Evolutionary conservation across 1,140 invertebrate species (phyloP), one percentile per base, ranked within the genome.

Genomic region (Limonius californicus): DNA sequence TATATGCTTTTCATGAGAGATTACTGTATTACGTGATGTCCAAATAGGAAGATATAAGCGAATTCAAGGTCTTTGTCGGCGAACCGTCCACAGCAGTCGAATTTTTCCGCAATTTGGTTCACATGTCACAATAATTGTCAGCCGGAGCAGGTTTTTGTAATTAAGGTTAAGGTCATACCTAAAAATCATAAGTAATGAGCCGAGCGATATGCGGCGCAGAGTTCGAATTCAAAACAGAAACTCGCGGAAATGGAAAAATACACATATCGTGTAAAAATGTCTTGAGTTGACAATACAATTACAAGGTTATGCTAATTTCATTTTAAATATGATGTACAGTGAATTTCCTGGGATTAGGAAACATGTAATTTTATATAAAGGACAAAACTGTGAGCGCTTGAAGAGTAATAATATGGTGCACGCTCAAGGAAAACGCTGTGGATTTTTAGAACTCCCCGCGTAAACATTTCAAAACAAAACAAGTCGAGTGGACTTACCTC

Each of bases 271-370:
- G 20, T 50, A 54, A 16, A 54, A 54, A 54, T 27, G 23, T 27
- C 23, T 27, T 27, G 9, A 27, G 23, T 27, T 27, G 59, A 61
- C 59, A 61, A 61, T 61, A 59, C 62, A 62, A 65, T 55, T 59
- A 62, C 53, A 66, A 66, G 60, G 57, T 65, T 61, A 62, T 62
- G 57, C 55, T 59, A 59, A 65, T 62, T 58, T 62, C 57, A 65
- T 65, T 65, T 65, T 61, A 65, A 65, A 58, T 61, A 66, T 59
- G 47, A 63, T 57, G 54, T 57, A 58, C 39, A 61, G 61, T 47
- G 43, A 21, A 61, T 47, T 61, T 61, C 60, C 53, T 58, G 60
- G 21, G 54, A 55, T 61, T 54, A 61, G 50, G 50, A 54, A 62
- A 58, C 35, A 39, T 39, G 11, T 39, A 39, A 12, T 39, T 39